Base-by-base conservation (phyloP, 2,113 vertebrate species). In the Aptenodytes patagonicus region DNA sequence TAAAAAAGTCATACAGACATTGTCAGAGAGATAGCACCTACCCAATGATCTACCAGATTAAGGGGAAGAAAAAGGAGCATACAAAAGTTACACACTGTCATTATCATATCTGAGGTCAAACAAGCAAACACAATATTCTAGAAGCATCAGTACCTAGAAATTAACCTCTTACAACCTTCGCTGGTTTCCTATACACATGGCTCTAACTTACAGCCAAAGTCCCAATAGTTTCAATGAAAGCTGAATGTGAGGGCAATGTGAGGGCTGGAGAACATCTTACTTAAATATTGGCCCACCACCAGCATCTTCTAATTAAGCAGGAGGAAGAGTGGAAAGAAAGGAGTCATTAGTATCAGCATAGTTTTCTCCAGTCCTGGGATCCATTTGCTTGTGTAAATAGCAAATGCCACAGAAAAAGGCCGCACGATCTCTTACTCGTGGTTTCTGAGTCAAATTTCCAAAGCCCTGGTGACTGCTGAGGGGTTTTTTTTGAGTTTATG, bases 121-220 rank as follows among this genome's bases (percentile, higher is more conserved):
- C 4, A 81, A 54, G 8, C 1, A 85, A 84, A 19, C 3, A 34
- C 1, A 13, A 24, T 12, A 29, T 76, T 87, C 22, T 64, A 42
- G 51, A 87, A 77, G 6, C 9, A 36, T 54, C 19, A 52, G 19
- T 32, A n/a, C 15, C 29, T 61, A 76, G 20, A 87, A 71, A 42
- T 60, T 49, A 47, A 47, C 32, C 32, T 29, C 29, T 62, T 76
- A 24, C 2, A 87, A 4, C 3, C 11, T 52, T 57, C 24, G 21
- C 29, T 86, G 8, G 0, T 0, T 57, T 83, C 44, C 24, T 65
- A 17, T 16, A 25, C 11, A 9, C 1, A 1, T 49, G 7, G 7
- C 5, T 86, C 6, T 58, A 19, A 55, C 18, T 76, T 83, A 51
- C 1, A 55, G 14, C 7, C 58, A 40, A 49, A 69, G n/a, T 57